A percentile compares a stretch with the other conserved stretches of the same genome.
Conservation (phyloP, 2,797 vertebrate species). For the Leucoraja ocellata region DNA sequence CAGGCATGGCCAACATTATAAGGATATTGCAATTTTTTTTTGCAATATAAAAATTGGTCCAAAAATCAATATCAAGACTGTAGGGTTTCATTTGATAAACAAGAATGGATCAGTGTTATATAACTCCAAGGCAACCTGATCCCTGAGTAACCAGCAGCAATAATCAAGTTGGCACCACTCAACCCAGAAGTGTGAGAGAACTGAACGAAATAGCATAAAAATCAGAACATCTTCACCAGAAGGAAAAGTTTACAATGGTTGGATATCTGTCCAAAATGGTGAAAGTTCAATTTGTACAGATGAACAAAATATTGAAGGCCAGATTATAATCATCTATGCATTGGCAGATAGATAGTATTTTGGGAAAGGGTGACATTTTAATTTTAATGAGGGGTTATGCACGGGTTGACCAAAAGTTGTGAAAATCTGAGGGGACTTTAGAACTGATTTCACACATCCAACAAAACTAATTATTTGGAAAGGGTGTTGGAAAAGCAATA, state of each 20-base stretch:
- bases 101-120: slow-evolving; percentile 10
- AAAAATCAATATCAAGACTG: slow-evolving; percentile 18
- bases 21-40: slow-evolving; percentile 31
- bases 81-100: not conserved
- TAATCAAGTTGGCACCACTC: slow-evolving; percentile 15
- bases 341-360: not conserved
- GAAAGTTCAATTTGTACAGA: not conserved
- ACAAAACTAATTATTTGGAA: not conserved
- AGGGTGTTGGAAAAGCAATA: not conserved
- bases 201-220: not conserved
- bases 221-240: not conserved
- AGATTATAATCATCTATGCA: not conserved
- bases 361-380: not conserved
- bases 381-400: not conserved
- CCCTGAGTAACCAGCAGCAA: not conserved
- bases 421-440: not conserved
- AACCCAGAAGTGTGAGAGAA: not conserved
- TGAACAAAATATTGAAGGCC: not conserved
- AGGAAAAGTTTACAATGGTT: not conserved
- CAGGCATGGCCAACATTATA: not conserved
- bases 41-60: slow-evolving; percentile 17
- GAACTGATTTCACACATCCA: not conserved
- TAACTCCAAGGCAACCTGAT: not conserved
- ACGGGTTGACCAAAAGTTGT: not conserved
- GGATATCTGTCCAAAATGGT: not conserved